These are phyloP conservation scores for Catharus fuscescens DNA, from an alignment of 2,113 vertebrate genomes.

Conservation along the genomic window DNA sequence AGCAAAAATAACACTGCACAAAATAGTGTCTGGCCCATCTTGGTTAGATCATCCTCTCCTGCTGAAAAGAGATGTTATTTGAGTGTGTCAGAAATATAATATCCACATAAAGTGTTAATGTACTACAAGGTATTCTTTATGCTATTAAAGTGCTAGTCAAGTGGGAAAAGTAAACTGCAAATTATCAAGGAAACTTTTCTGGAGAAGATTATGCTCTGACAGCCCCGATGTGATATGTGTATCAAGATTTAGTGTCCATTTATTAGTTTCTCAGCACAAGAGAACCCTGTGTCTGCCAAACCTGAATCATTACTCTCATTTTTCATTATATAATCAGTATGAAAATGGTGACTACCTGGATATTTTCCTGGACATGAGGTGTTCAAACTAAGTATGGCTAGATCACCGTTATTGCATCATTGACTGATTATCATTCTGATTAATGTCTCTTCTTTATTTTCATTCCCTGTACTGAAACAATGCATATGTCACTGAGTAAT, in stretches of 20 bases:
- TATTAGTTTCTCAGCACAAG: conserved; percentile 74
- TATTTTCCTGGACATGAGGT: conserved; percentile 71
- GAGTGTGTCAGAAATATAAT: background rate
- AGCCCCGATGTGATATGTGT: conserved; percentile 73
- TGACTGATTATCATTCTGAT: conserved; percentile 77
- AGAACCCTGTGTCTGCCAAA: conserved; percentile 73
- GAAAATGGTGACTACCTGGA: conserved; percentile 73
- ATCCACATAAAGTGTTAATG: background rate
- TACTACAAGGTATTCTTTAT: background rate
- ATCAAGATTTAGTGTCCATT: conserved; percentile 81
- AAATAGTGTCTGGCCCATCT: background rate
- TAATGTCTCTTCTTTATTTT: conserved; percentile 75
- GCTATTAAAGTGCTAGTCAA: background rate
- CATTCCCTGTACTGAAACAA: conserved; percentile 68
- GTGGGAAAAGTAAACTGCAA: conserved; percentile 51
- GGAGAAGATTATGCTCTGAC: conserved; percentile 70
- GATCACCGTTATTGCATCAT: conserved; percentile 71
- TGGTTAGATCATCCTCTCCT: background rate
- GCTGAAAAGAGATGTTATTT: background rate
- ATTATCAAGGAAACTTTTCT: conserved; percentile 70
- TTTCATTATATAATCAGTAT: conserved; percentile 77
- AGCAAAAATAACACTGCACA: background rate
- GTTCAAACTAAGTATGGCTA: conserved; percentile 69
- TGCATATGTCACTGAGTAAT: conserved; percentile 58
- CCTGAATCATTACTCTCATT: conserved; percentile 78